These are phyloP conservation scores for Leptogaster cylindrica DNA, from an alignment of 2,888 invertebrate species.

Conservation along the genomic window DNA sequence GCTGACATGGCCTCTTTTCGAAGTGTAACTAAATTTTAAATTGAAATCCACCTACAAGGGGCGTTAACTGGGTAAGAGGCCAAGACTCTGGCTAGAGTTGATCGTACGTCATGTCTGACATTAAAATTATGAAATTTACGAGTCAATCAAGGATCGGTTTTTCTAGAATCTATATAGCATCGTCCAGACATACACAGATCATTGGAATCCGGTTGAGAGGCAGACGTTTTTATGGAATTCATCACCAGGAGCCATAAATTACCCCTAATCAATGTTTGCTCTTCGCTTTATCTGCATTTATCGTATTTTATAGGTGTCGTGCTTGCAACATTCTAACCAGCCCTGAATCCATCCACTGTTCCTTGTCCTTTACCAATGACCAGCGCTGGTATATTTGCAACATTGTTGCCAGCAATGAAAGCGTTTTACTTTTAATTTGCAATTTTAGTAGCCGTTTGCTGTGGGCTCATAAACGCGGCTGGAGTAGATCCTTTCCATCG, in stretches of 20 bases:
- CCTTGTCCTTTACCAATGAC: slow-evolving; percentile 3
- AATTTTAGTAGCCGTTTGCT: slow-evolving; percentile 35
- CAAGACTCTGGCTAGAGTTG: background rate
- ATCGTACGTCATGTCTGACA: background rate
- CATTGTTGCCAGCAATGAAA: slow-evolving; percentile 21
- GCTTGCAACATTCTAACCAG: slow-evolving; percentile 29
- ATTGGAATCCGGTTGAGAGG: background rate
- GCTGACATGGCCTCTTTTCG: too few species aligned
- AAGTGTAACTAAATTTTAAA: too few species aligned
- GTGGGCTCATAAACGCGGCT: slow-evolving; percentile 19
- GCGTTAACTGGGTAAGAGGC: too few species aligned
- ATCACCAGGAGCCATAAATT: slow-evolving; percentile 28
- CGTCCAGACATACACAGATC: too few species aligned
- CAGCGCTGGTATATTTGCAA: background rate
- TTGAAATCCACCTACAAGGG: too few species aligned
- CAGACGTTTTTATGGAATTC: slow-evolving; percentile 9
- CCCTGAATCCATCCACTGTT: background rate
- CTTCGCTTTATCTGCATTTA: slow-evolving; percentile 32
- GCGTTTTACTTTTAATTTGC: slow-evolving; percentile 34
- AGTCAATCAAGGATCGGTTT: background rate
- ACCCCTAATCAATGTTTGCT: slow-evolving; percentile 37
- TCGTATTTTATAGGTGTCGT: slow-evolving; percentile 26
- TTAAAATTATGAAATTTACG: background rate
- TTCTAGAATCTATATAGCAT: background rate
- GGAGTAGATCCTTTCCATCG: slow-evolving; percentile 6